Conservation (phyloP, 2,888 invertebrate species). For the Sinotaia quadrata region DNA sequence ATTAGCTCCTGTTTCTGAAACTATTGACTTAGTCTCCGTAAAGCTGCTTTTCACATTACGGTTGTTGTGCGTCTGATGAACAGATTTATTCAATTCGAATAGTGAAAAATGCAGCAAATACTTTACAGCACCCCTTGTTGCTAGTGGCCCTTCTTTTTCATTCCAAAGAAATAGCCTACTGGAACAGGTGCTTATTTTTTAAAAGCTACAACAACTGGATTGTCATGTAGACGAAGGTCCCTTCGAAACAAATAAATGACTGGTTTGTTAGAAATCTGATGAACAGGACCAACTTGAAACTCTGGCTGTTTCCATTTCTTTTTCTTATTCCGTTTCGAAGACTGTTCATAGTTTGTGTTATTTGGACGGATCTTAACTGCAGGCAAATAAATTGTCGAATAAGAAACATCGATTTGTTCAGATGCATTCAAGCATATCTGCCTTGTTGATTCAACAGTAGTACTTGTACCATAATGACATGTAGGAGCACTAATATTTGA, state of each 20-base stretch:
- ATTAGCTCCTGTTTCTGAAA: constrained; percentile 42
- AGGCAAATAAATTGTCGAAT: too few species aligned
- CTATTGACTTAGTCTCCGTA: constrained; percentile 34
- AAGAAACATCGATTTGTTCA: too few species aligned
- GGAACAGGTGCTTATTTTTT: constrained; percentile 41
- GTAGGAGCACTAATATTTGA: too few species aligned
- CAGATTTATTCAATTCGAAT: constrained; percentile 35
- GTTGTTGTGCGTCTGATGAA: constrained; percentile 39
- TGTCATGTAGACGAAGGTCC: constrained; percentile 50
- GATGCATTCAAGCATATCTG: too few species aligned
- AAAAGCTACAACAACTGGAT: constrained; percentile 46
- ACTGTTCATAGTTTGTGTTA: too few species aligned
- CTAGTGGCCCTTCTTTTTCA: constrained; percentile 45
- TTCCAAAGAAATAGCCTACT: constrained; percentile 48
- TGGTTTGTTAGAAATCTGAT: constrained; percentile 37
- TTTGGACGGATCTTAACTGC: too few species aligned
- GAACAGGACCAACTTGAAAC: neutral
- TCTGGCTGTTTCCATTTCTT: constrained; percentile 14
- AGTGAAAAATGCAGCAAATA: constrained; percentile 53
- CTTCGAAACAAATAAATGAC: constrained; percentile 49
- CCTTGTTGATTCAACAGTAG: too few species aligned
- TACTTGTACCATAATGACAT: too few species aligned
- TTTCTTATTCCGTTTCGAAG: constrained; percentile 41
- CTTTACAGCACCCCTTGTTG: constrained; percentile 51
- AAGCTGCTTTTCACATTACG: constrained; percentile 35